Evolutionary conservation across 2,888 invertebrate genomes (phyloP), one percentile per base, ranked within the genome.

Genomic region (Cenopis cana): DNA sequence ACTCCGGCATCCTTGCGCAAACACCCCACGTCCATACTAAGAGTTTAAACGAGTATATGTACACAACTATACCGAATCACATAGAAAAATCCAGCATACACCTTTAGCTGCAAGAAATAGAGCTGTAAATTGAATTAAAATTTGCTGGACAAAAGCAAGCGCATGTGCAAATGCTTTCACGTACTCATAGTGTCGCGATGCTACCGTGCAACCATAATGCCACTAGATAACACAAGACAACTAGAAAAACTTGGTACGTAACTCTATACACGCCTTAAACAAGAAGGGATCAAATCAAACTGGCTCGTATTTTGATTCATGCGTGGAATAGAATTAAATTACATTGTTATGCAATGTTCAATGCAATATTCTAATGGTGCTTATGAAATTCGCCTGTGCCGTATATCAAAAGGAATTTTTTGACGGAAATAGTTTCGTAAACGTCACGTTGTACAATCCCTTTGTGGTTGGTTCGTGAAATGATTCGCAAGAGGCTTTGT

Each of bases 1-100:
- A 82, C 82, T 78, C 81, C 78, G 81, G 81, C 81, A 78, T 83
- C 79, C 81, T 85, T 86, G 82, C 84, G 85, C 83, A 86, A 88
- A 82, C 77, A 65, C 66, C 73, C 70, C 79, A 77, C 79, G 75
- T 81, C 82, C 82, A 81, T 81, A 81, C 81, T 75, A 80, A 83
- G 79, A 78, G 79, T 75, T 74, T 70, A 74, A 72, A 69, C 73
- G 76, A 78, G 77, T 77, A 74, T 78, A 75, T 76, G 75, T 72
- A 73, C 54, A 12, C 65, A 62, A 62, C 70, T 74, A 52, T 61
- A 64, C 50, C 14, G 59, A 55, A 59, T 17, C 54, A 50, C 41
- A 60, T 38, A 56, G 36, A 60, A 57, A 54, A 52, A 14, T 5
- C 55, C 11, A 59, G 36, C 60, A 66, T 68, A 60, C 56, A 18